These are phyloP conservation scores for Odontophorus gujanensis DNA, from an alignment of 2,113 vertebrate species.

Conservation along the genomic window DNA sequence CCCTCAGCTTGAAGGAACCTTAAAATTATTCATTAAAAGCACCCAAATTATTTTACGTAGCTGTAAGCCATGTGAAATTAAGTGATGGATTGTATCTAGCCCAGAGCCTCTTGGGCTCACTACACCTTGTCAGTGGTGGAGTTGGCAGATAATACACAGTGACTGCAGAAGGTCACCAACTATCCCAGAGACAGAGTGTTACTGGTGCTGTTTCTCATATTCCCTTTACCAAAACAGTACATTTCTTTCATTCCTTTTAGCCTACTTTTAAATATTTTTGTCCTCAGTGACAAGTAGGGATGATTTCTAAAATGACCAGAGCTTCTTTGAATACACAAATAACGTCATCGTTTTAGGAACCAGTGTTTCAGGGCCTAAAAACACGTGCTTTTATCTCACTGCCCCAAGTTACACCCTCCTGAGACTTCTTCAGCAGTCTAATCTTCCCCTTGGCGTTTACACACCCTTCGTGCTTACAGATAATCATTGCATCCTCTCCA, in stretches of 20 bases:
- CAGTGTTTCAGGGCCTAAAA: conserved; percentile 33
- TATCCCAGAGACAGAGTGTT: background rate
- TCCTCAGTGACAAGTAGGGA: background rate
- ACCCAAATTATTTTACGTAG: background rate
- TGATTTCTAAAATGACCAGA: background rate
- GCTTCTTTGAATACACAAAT: conserved; percentile 4
- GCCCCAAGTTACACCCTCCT: conserved; percentile 33
- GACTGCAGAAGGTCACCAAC: background rate
- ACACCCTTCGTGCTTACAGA: conserved; percentile 46
- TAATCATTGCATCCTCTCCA: conserved; percentile 7
- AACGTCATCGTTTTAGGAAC: conserved; percentile 1
- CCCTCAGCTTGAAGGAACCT: background rate
- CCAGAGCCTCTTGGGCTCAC: background rate
- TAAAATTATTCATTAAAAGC: background rate
- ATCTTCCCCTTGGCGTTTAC: conserved; percentile 44
- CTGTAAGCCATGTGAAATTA: conserved; percentile 23
- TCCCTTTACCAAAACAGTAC: background rate
- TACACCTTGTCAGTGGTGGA: background rate
- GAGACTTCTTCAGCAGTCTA: conserved; percentile 21
- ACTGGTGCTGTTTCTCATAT: background rate
- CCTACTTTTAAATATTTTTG: background rate
- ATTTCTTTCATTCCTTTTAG: background rate
- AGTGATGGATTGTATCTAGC: background rate
- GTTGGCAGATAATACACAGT: background rate
- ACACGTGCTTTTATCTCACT: conserved; percentile 35